Base-by-base conservation (phyloP, 2,797 vertebrate genomes). In the Hydrocynus forskahlii region DNA sequence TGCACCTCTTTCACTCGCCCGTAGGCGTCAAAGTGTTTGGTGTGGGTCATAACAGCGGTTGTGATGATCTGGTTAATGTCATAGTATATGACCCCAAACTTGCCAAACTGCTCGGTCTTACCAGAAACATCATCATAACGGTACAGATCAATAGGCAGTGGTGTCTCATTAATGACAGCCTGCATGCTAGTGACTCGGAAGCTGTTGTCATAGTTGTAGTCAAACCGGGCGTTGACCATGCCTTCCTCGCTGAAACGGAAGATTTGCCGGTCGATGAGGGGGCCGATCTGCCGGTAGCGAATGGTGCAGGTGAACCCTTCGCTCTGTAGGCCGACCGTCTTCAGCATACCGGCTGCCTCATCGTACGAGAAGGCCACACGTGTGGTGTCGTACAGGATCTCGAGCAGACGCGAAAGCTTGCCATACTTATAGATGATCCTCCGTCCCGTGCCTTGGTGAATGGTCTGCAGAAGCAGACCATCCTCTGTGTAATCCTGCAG, bases 51-150 rank as follows among this genome's bases (percentile, higher is more conserved):
- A 82, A 99, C 98, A 0, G 98, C 96, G 0, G 98, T 99, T 74
- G 98, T 99, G 83, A 99, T 99, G 76, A 99, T 99, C 88, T 99
- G 98, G 88, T 99, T 99, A 74, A 99, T 99, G 86, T 99, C 97
- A 0, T 99, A 99, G 87, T 99, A 99, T 85, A 99, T 99, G 0
- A 99, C 97, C 4, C 97, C 97, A 5, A 99, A 99, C 90, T 99
- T 99, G 45, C 98, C 98, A 0, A 99, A 99, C 88, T 99, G 98
- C 87, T 99, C 98, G 0, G 97, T 97, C 90, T 99, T 99, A 69
- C 98, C 98, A 0, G 98, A 99, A 45, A 99, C 98, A 0, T 99
- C 98, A 0, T 99, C 98, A 0, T 99, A 99, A 78, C 97, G 96
- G 82, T 99, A 99, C 71, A 99, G 93, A 82, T 99, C 98, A 1